These are phyloP conservation scores for Camponotus floridanus DNA, from an alignment of 1,140 invertebrate species.

Conservation along the genomic window DNA sequence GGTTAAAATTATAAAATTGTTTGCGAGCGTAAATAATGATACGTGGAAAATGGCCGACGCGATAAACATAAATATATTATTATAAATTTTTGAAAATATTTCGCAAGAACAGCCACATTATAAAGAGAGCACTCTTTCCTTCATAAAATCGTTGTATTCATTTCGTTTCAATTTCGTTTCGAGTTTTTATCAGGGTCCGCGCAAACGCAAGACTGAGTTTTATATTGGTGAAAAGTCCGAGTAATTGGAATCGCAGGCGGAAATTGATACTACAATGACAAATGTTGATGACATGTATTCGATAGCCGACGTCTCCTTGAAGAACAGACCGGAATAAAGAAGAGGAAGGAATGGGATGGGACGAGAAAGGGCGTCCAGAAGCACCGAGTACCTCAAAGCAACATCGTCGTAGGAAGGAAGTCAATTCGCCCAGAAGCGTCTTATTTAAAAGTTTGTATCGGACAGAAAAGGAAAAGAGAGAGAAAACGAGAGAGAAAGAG, in stretches of 20 bases:
- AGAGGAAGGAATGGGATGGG: background rate
- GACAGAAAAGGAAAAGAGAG: conserved; percentile 61
- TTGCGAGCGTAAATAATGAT: conserved; percentile 11
- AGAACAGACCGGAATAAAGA: conserved; percentile 52
- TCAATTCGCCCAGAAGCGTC: conserved; percentile 82
- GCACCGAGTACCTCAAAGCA: conserved; percentile 74
- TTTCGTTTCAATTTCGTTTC: conserved; percentile 41
- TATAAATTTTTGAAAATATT: conserved; percentile 54
- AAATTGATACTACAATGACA: conserved; percentile 80
- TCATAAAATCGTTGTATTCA: conserved; percentile 40
- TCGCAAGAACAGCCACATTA: background rate
- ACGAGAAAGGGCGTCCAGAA: conserved; percentile 48
- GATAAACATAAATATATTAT: conserved; percentile 5
- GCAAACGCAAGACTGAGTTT: conserved; percentile 44
- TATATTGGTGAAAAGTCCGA: conserved; percentile 41
- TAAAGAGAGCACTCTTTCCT: background rate
- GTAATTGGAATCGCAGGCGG: conserved; percentile 75
- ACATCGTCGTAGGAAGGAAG: conserved; percentile 77
- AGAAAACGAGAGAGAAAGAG: conserved; percentile 5
- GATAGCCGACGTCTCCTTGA: conserved; percentile 57
- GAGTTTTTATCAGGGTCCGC: conserved; percentile 33
- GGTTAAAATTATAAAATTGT: background rate
- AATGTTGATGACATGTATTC: conserved; percentile 78
- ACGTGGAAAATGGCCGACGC: background rate
- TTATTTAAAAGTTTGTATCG: conserved; percentile 85